These are phyloP conservation scores for Chamaedrilus cognettii DNA, from an alignment of 2,888 invertebrate species.

Conservation along the genomic window DNA sequence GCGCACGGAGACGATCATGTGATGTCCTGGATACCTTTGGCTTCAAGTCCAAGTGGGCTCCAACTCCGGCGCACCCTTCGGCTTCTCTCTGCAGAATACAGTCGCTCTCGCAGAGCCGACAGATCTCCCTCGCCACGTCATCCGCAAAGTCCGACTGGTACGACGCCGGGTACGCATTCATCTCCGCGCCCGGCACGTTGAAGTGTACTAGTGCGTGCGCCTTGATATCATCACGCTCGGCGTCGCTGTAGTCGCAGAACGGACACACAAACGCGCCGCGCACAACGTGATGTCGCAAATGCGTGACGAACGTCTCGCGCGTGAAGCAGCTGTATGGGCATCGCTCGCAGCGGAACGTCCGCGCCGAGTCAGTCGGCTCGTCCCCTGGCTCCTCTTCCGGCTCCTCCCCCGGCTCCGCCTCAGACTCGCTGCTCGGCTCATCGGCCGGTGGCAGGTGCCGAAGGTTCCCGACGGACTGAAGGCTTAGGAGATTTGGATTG, in stretches of 20 bases:
- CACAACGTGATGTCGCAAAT: slow-evolving; percentile 1
- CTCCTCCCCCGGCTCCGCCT: too few relatives aligned
- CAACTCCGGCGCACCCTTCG: too few relatives aligned
- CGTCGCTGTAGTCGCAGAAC: slow-evolving; percentile 1
- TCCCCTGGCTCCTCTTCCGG: too few relatives aligned
- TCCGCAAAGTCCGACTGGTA: background rate
- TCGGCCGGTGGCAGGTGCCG: slow-evolving; percentile 50
- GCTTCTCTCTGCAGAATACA: too few relatives aligned
- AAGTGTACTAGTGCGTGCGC: slow-evolving; percentile 11
- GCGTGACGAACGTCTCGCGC: background rate
- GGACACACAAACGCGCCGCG: background rate
- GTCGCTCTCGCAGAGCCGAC: too few relatives aligned
- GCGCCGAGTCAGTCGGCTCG: too few relatives aligned
- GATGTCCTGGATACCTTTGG: too few relatives aligned
- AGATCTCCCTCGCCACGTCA: too few relatives aligned
- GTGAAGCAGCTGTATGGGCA: slow-evolving; percentile 4
- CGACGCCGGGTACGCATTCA: slow-evolving; percentile 7
- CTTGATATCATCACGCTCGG: background rate
- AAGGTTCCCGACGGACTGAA: slow-evolving; percentile 54
- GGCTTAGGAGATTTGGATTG: slow-evolving; percentile 53
- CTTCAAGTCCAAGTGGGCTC: too few relatives aligned
- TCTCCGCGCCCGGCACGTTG: slow-evolving; percentile 25
- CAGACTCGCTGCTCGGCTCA: too few relatives aligned
- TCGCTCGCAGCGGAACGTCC: slow-evolving; percentile 7
- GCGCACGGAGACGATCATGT: too few relatives aligned